phyloP scores from a whole-genome alignment of 2,888 invertebrate species.

The Acrobasis repandana region DNA sequence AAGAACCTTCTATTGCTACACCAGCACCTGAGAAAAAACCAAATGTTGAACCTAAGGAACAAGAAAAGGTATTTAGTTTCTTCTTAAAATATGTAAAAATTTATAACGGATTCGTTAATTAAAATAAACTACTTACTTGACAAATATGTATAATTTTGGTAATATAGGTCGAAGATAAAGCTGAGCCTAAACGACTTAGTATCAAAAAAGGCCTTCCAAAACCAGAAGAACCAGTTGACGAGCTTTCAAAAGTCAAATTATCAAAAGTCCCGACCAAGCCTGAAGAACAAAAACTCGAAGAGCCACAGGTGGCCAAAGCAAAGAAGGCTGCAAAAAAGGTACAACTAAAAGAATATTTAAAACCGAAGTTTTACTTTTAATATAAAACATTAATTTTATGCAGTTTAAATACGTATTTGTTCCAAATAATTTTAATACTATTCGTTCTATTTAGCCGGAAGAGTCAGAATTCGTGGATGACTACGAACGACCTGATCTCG shows the following conservation, averaged over 20 bases:
- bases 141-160: conserved; percentile 13
- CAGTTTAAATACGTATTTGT: background rate
- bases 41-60: conserved; percentile 55
- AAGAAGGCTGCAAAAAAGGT: conserved; percentile 71
- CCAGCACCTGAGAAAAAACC: conserved; percentile 66
- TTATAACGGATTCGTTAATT: background rate
- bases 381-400: too few species aligned
- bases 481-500: conserved; percentile 88
- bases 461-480: conserved; percentile 85
- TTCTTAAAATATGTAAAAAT: background rate
- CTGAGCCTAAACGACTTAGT: conserved; percentile 60
- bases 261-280: conserved; percentile 65
- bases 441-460: conserved; percentile 56
- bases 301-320: conserved; percentile 66
- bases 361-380: too few species aligned
- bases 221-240: conserved; percentile 72
- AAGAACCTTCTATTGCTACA: conserved; percentile 63
- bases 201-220: conserved; percentile 72
- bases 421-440: background rate
- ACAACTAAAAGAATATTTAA: conserved; percentile 28
- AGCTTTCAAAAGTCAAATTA: conserved; percentile 69
- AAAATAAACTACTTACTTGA: background rate
- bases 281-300: conserved; percentile 61
- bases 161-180: conserved; percentile 63
- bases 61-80: conserved; percentile 31